Evolutionary conservation across 1,140 invertebrate species (phyloP), one percentile per base, ranked within the genome.

Genomic region (Bathynomus jamesi): DNA sequence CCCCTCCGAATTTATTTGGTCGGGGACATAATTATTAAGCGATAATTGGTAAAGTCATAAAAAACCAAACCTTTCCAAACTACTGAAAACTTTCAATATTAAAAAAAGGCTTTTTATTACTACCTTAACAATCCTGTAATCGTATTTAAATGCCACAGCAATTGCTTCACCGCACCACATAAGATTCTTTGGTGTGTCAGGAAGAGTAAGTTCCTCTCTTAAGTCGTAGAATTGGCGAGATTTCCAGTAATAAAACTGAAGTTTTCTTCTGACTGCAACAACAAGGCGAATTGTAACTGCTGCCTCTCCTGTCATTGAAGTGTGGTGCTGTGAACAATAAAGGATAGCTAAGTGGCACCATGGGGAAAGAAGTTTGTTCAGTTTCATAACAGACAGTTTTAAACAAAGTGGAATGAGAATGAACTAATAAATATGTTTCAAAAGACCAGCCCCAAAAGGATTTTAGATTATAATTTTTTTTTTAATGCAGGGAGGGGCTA

Each of bases 171-270:
- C 85, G 70, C 90, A 90, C 94, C 94, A 97, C n/a, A 88, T 86
- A 79, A 98, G 84, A 27, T 90, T 87, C 80, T 89, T 88, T 24
- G 94, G 94, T 61, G 91, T 86, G 83, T 98, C 95, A 61, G 87
- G 87, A 29, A 97, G 83, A 31, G 86, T 88, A 28, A 97, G 87
- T 79, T 91, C 90, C 78, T 88, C 85, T 77, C 87, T 80, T 62
- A 94, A 85, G 65, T 91, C 87, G 65, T 89, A 85, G 81, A 97
- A 95, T 73, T 89, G 86, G 80, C 89, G 86, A 77, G 91, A 90
- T 80, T 95, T 96, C 87, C 92, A 96, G 81, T 91, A 93, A 82
- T 91, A 97, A 4, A 97, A 82, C 79, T 95, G 90, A 10, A 98
- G 82, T 83, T 91, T 92, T 78, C 91, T 85, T 81, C 91, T 91